Evolutionary conservation across 2,797 vertebrate species (phyloP).

Genomic region (Thalassophryne amazonica): DNA sequence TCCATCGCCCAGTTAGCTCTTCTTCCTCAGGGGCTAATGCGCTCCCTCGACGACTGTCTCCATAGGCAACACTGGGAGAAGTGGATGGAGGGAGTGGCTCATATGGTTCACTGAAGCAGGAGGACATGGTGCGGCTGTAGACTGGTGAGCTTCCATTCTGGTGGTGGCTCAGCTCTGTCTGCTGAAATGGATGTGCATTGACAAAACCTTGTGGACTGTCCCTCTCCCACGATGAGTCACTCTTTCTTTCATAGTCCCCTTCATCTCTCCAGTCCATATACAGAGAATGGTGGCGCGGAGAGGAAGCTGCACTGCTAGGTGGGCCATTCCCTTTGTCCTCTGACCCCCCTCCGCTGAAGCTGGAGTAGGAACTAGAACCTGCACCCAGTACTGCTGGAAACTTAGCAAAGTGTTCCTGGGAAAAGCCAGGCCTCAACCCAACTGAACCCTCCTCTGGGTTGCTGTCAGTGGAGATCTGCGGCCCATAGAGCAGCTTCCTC

Average conservation of each 20-base stretch:
- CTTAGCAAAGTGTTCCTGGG: slow-evolving; percentile 87
- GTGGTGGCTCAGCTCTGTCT: slow-evolving; percentile 80
- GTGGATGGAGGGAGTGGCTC: slow-evolving; percentile 81
- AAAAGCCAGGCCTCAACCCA: slow-evolving; percentile 84
- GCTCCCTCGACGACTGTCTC: slow-evolving; percentile 86
- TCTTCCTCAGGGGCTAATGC: slow-evolving; percentile 85
- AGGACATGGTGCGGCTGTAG: slow-evolving; percentile 89
- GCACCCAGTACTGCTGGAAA: slow-evolving; percentile 85
- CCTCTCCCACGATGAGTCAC: slow-evolving; percentile 84
- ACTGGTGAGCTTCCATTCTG: slow-evolving; percentile 82
- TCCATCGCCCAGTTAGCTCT: slow-evolving; percentile 85
- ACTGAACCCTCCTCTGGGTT: slow-evolving; percentile 83
- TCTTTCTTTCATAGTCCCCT: slow-evolving; percentile 88
- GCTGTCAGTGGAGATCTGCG: slow-evolving; percentile 93
- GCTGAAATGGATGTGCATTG: slow-evolving; percentile 81
- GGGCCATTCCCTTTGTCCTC: slow-evolving; percentile 88
- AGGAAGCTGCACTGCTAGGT: slow-evolving; percentile 88
- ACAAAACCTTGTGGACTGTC: slow-evolving; percentile 85
- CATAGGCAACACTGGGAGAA: slow-evolving; percentile 86
- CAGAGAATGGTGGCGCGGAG: slow-evolving; percentile 87
- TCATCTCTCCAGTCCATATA: slow-evolving; percentile 92
- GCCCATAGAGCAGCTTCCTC: slow-evolving; percentile 80
- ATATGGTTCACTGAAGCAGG: slow-evolving; percentile 89
- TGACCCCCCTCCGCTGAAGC: slow-evolving; percentile 89
- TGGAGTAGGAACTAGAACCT: slow-evolving; percentile 94